phyloP scores from a whole-genome alignment of 2,888 invertebrate species.

The Cantharis rustica region DNA sequence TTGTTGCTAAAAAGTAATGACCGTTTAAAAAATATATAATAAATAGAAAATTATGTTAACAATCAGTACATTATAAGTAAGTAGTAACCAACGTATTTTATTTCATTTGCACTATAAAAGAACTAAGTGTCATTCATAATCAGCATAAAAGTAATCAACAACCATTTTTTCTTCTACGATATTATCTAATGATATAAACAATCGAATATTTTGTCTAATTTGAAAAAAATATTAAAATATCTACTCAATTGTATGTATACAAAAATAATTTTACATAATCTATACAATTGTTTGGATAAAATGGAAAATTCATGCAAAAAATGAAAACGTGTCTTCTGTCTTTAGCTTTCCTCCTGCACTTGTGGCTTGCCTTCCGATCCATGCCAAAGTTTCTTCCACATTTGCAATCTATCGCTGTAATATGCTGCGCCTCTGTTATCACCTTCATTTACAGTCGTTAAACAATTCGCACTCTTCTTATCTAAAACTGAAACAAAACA shows the following conservation, averaged over 20 bases:
- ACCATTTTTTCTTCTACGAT: background rate
- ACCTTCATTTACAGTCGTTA: background rate
- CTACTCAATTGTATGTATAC: background rate
- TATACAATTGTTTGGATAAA: background rate
- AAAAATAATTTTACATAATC: background rate
- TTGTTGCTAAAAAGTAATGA: background rate
- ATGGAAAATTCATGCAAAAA: background rate
- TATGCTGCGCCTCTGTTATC: slow-evolving; percentile 38
- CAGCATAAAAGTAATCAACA: background rate
- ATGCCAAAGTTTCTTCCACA: slow-evolving; percentile 46
- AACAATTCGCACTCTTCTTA: background rate
- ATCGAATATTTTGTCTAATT: background rate
- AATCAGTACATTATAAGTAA: background rate
- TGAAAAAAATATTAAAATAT: background rate
- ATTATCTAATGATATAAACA: background rate
- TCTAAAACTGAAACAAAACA: background rate
- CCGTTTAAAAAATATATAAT: background rate
- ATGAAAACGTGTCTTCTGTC: background rate
- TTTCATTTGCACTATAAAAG: background rate
- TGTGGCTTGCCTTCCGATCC: background rate
- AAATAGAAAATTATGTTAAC: background rate
- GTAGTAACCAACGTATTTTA: background rate
- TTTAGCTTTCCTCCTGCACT: background rate
- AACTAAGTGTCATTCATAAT: background rate
- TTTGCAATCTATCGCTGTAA: slow-evolving; percentile 46